These are phyloP conservation scores for Schrankia costaestrigalis DNA, from an alignment of 2,888 invertebrate species.

Conservation along the genomic window DNA sequence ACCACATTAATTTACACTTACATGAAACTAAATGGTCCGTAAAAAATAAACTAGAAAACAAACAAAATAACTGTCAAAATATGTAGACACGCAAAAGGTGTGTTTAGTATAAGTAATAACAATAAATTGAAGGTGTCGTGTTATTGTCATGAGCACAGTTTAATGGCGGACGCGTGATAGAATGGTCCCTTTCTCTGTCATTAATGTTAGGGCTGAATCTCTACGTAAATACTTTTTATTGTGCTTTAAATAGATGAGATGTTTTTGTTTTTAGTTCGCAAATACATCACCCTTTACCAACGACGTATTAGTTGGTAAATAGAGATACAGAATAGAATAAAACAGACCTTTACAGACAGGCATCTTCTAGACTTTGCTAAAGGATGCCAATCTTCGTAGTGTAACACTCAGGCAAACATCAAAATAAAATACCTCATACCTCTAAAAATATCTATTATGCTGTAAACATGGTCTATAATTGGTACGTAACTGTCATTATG, in stretches of 20 bases:
- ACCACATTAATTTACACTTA: background rate
- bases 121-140: constrained; percentile 58
- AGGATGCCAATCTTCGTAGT: too few relatives aligned
- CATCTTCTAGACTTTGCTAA: too few relatives aligned
- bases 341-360: too few relatives aligned
- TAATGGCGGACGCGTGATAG: constrained; percentile 67
- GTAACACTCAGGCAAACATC: too few relatives aligned
- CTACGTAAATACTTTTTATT: constrained; percentile 27
- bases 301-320: too few relatives aligned
- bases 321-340: too few relatives aligned
- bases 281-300: too few relatives aligned
- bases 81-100: constrained; percentile 50
- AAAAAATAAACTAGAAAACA: constrained; percentile 14
- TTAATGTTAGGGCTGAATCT: constrained; percentile 28
- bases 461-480: too few relatives aligned
- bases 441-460: too few relatives aligned
- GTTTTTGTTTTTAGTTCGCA: constrained; percentile 3
- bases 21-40: constrained; percentile 1
- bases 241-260: constrained; percentile 14
- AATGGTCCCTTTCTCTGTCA: constrained; percentile 46
- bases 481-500: too few relatives aligned
- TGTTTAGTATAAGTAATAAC: constrained; percentile 56
- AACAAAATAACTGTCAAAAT: constrained; percentile 30
- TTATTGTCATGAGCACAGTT: constrained; percentile 53
- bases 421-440: too few relatives aligned